These are phyloP conservation scores for Salarias fasciatus DNA, from an alignment of 2,797 vertebrate genomes.

Conservation along the genomic window DNA sequence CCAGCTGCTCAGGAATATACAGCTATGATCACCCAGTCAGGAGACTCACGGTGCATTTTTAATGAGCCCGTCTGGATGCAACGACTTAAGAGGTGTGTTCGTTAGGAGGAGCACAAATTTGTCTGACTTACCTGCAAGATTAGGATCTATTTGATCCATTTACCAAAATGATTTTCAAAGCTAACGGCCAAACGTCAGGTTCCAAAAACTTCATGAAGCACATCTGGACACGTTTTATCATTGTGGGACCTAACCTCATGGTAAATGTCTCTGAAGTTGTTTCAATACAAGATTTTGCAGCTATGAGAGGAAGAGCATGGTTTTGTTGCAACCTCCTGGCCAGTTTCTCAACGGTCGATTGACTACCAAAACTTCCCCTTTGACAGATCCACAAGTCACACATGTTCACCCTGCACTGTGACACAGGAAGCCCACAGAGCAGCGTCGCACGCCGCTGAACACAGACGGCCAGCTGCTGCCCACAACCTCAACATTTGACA, in stretches of 20 bases:
- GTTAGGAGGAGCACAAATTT: not conserved
- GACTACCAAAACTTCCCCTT: constrained; percentile 54
- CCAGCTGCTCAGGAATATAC: constrained; percentile 50
- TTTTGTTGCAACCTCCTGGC: constrained; percentile 10
- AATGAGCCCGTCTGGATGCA: constrained; percentile 27
- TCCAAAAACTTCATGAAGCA: too few species aligned
- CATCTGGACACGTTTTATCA: too few species aligned
- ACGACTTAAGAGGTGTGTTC: constrained; percentile 15
- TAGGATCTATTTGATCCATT: not conserved
- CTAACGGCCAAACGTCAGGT: too few species aligned
- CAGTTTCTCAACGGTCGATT: constrained; percentile 14
- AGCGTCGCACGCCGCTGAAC: not conserved
- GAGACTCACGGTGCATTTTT: constrained; percentile 36
- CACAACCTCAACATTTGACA: not conserved
- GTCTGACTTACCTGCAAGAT: not conserved
- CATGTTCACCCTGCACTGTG: constrained; percentile 25
- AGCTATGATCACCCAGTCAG: constrained; percentile 23
- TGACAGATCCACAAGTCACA: constrained; percentile 38
- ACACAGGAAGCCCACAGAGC: constrained; percentile 22
- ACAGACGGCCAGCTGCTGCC: not conserved
- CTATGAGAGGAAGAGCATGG: constrained; percentile 5
- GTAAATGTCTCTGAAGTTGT: not conserved
- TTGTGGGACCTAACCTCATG: not conserved
- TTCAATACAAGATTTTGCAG: not conserved
- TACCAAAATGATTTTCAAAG: too few species aligned